These are phyloP conservation scores for Cerastoderma edule DNA, from an alignment of 2,888 invertebrate species.

Conservation along the genomic window DNA sequence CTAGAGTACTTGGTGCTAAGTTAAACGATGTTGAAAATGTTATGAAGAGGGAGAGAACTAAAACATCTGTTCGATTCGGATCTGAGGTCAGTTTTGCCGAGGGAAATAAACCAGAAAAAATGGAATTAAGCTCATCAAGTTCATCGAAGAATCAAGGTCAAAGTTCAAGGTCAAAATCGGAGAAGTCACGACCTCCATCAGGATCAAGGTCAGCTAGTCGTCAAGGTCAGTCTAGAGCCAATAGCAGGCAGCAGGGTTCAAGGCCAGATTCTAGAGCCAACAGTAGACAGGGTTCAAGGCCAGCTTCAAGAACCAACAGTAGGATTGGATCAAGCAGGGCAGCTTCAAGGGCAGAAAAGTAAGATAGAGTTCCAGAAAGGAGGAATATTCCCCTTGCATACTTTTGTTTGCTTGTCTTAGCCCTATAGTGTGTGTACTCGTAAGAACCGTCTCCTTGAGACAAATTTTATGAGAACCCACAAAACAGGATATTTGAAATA, in stretches of 20 bases:
- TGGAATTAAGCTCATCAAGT: not conserved
- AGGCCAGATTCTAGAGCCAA: slow-evolving; percentile 18
- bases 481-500: too few species aligned
- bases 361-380: too few species aligned
- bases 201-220: slow-evolving; percentile 9
- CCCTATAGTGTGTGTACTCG: too few species aligned
- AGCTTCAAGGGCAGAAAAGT: slow-evolving; percentile 61
- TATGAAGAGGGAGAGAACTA: slow-evolving; percentile 27
- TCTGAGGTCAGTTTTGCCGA: slow-evolving; percentile 2
- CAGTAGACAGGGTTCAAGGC: slow-evolving; percentile 58
- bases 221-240: not conserved
- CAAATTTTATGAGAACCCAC: too few species aligned
- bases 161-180: slow-evolving; percentile 22
- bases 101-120: slow-evolving; percentile 10
- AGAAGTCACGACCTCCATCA: slow-evolving; percentile 10
- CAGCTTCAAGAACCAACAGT: slow-evolving; percentile 68
- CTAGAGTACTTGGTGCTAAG: slow-evolving; percentile 42
- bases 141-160: not conserved
- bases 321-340: slow-evolving; percentile 66
- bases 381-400: too few species aligned
- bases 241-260: not conserved
- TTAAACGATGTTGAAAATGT: slow-evolving; percentile 56
- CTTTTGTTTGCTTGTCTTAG: too few species aligned
- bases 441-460: too few species aligned
- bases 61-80: slow-evolving; percentile 15